A percentile compares a stretch with the other conserved stretches of the same genome.
Evolutionary conservation across 2,113 vertebrate species (phyloP).

Genomic region (Brachypteracias leptosomus): DNA sequence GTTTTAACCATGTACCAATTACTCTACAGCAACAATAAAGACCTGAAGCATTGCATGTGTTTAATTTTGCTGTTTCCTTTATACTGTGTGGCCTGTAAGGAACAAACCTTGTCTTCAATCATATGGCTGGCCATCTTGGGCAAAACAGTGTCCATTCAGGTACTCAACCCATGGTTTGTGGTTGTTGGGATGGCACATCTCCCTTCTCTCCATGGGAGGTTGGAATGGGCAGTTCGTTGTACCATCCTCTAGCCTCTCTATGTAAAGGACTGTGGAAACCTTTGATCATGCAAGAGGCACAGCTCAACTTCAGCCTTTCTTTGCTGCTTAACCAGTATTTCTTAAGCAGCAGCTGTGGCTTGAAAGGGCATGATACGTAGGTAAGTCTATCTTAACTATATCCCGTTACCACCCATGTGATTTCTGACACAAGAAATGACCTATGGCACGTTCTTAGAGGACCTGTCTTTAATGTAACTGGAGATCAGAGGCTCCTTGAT

Average conservation of each 20-base stretch:
- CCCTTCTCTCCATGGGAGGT: background rate
- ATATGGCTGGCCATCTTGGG: rapidly evolving
- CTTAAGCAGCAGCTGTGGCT: background rate
- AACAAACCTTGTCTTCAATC: background rate
- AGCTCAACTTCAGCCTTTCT: background rate
- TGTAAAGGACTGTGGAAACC: background rate
- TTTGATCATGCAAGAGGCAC: background rate
- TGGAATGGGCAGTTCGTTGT: background rate
- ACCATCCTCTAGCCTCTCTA: background rate
- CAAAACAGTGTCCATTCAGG: rapidly evolving
- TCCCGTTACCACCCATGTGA: background rate
- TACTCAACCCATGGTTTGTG: background rate
- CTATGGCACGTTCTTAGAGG: background rate
- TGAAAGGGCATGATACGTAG: rapidly evolving
- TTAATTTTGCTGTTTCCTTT: background rate
- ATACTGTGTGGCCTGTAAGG: background rate
- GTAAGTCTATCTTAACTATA: background rate
- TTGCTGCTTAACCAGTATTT: background rate
- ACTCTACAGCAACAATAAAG: slow-evolving; percentile 73
- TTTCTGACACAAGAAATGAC: background rate
- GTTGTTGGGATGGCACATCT: background rate
- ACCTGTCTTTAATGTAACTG: background rate
- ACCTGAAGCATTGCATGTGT: slow-evolving; percentile 5
- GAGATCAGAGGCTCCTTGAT: background rate
- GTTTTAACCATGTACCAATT: slow-evolving; percentile 62